Conservation (phyloP, 1,140 invertebrate genomes). For the Medauroidea extradentata region DNA sequence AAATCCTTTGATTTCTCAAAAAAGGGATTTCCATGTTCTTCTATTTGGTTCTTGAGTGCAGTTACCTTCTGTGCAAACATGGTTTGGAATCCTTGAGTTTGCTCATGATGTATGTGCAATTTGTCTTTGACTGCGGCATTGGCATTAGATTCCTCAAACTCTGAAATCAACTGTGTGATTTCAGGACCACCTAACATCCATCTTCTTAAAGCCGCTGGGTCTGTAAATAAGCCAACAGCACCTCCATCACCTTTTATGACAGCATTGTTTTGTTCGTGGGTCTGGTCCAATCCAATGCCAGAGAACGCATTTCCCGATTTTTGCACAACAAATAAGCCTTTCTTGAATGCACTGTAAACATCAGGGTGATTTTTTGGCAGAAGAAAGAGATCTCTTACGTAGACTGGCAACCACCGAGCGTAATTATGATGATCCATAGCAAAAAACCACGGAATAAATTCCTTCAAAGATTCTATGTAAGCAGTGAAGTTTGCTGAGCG, state of each 20-base stretch:
- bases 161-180: neutral
- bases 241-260: conserved; percentile 29
- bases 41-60: conserved; percentile 1
- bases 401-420: conserved; percentile 22
- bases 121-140: neutral
- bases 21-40: conserved; percentile 6
- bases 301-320: conserved; percentile 18
- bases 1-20: neutral
- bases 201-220: conserved; percentile 23
- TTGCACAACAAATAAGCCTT: conserved; percentile 15
- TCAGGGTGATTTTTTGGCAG: neutral
- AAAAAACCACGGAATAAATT: conserved; percentile 11
- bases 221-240: conserved; percentile 25
- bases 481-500: conserved; percentile 5
- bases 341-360: conserved; percentile 4
- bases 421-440: conserved; percentile 20
- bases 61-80: conserved; percentile 10
- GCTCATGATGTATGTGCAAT: conserved; percentile 11
- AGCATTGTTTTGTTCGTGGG: conserved; percentile 30
- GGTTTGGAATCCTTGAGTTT: conserved; percentile 1
- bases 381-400: conserved; percentile 12
- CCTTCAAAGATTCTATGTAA: conserved; percentile 11
- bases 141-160: neutral
- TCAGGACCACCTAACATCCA: conserved; percentile 19
- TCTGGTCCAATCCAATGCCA: conserved; percentile 23